Evolutionary conservation across 2,888 invertebrate genomes (phyloP), one percentile per base, ranked within the genome.

Genomic region (Ectobius pallidus): DNA sequence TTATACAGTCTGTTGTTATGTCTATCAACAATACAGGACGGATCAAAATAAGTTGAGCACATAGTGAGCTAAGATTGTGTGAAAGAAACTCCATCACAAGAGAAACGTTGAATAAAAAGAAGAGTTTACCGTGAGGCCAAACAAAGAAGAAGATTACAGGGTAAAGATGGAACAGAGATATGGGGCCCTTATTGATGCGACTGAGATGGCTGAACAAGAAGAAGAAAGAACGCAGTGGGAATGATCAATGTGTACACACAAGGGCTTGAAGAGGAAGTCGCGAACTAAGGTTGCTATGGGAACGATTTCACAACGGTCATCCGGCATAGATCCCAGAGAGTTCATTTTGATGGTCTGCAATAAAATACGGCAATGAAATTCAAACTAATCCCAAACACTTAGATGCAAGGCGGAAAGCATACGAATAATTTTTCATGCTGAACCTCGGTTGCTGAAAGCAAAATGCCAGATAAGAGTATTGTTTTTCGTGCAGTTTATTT

Each of bases 111-210:
- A 18, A 46, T 6, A 46, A n/a, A 18, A 18, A 46, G 7, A 46
- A 20, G 20, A 18, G 20, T 46, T 7, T 6, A 9, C 46, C n/a
- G 18, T 3, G 52, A 58, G 58, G 58, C 30, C 30, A 58, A 58
- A 58, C 30, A 30, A n/a, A 58, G 58, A 58, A 6, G 30, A 30
- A 58, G 58, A 58, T 58, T 58, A 58, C 9, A n/a, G 58, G 58
- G 30, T 58, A 3, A 16, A 58, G 30, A 58, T 9, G 9, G n/a
- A n/a, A 58, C 30, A 30, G 30, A 14, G 25, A 52, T 52, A 52
- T 52, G 20, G 25, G 25, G 14, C 3, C 9, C 18, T 18, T 46
- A 46, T 46, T 46, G 18, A 18, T n/a, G 46, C 20, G 46, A 46
- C 46, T 18, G 46, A 46, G 46, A 46, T 9, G 46, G 46, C 3